Percentiles rank a stretch among this genome's conserved stretches.
Evolutionary conservation across 2,113 vertebrate genomes (phyloP).

Genomic region (Campylomormyrus numenius): DNA sequence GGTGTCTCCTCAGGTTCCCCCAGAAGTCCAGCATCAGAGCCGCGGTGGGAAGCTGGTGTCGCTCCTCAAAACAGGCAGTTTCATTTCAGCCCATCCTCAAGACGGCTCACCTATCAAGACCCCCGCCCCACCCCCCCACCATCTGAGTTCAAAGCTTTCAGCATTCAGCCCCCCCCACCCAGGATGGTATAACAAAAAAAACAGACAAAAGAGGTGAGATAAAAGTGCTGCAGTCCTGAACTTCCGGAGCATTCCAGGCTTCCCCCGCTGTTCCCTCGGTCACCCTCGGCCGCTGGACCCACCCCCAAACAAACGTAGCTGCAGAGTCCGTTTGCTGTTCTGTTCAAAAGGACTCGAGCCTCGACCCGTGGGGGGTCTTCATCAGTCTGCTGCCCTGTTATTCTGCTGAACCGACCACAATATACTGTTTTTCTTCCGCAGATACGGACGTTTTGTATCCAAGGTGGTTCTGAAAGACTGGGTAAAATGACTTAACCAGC

Average conservation of each 20-base stretch:
- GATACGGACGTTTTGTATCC: neutral
- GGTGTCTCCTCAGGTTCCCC: neutral
- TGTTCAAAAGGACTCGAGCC: neutral
- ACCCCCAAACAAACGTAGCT: neutral
- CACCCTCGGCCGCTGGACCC: neutral
- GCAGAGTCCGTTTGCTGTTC: neutral
- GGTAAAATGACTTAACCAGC: no score
- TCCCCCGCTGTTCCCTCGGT: neutral
- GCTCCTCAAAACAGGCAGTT: neutral
- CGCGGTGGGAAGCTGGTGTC: neutral
- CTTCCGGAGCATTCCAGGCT: neutral
- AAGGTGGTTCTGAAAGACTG: neutral
- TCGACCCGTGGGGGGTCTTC: neutral
- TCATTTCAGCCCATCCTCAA: neutral
- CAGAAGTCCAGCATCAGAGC: neutral
- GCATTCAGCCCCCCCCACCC: neutral
- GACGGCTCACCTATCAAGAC: neutral
- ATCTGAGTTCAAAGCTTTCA: neutral
- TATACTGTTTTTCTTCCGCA: neutral
- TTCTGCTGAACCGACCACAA: neutral
- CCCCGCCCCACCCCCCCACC: neutral
- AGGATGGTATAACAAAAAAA: neutral
- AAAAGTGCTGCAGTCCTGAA: neutral
- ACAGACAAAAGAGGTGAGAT: neutral
- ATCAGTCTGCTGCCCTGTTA: neutral